Conservation (phyloP, 2,888 invertebrate genomes). For the Nowickia ferox region DNA sequence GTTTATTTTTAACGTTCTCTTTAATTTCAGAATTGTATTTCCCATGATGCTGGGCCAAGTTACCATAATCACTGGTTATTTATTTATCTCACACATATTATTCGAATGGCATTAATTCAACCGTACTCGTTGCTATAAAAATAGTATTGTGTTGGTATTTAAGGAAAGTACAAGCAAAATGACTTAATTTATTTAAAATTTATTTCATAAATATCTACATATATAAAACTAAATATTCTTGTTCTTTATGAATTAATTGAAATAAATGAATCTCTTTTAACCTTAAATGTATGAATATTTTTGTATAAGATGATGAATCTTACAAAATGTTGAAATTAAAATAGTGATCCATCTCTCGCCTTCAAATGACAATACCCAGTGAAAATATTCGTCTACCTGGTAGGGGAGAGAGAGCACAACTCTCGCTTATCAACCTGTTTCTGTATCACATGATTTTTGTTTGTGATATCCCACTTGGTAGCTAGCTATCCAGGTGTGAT, state of each 20-base stretch:
- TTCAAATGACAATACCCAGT: too few relatives aligned
- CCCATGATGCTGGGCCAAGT: constrained; percentile 92
- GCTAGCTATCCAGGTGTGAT: too few relatives aligned
- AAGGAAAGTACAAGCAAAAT: constrained; percentile 7
- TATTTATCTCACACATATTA: constrained; percentile 88
- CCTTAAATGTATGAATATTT: background rate
- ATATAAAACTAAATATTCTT: constrained; percentile 3
- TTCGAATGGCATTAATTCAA: constrained; percentile 82
- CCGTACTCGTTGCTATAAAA: background rate
- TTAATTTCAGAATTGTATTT: constrained; percentile 88
- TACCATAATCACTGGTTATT: constrained; percentile 87
- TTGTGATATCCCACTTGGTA: too few relatives aligned
- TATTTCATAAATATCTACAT: constrained; percentile 41
- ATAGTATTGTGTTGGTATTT: constrained; percentile 14
- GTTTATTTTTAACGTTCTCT: constrained; percentile 38
- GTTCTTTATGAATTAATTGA: background rate
- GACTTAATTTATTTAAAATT: constrained; percentile 60
- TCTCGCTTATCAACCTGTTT: too few relatives aligned
- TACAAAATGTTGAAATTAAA: too few relatives aligned
- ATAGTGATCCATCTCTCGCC: too few relatives aligned
- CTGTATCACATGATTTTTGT: too few relatives aligned
- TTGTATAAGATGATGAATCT: too few relatives aligned
- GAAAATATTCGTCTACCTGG: too few relatives aligned
- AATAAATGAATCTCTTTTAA: background rate
- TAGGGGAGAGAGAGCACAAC: too few relatives aligned